A percentile compares a stretch with the other conserved stretches of the same genome.
phyloP scores from a whole-genome alignment of 1,140 invertebrate genomes.

The Cyrtorhinus lividipennis region DNA sequence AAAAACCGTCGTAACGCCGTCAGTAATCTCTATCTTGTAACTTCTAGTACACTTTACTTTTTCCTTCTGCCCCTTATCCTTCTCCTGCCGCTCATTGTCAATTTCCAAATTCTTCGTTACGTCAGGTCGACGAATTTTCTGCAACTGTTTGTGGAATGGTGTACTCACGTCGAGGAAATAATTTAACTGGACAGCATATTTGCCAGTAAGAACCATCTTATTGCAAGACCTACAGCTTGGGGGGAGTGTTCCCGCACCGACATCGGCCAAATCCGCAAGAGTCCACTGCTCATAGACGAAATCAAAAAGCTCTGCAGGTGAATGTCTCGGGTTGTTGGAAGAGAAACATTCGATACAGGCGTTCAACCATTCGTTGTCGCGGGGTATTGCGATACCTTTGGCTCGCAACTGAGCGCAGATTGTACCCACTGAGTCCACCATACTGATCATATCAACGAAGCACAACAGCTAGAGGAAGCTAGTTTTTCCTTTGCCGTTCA shows the following conservation, averaged over 20 bases:
- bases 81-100: slow-evolving; percentile 34
- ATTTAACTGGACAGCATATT: slow-evolving; percentile 43
- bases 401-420: slow-evolving; percentile 17
- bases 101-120: slow-evolving; percentile 16
- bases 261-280: slow-evolving; percentile 42
- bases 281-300: slow-evolving; percentile 43
- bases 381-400: slow-evolving; percentile 18
- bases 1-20: slow-evolving; percentile 51
- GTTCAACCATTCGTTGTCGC: slow-evolving; percentile 27
- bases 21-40: slow-evolving; percentile 54
- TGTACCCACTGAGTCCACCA: neutral
- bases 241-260: slow-evolving; percentile 40
- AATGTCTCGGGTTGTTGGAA: slow-evolving; percentile 21
- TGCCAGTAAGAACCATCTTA: slow-evolving; percentile 34
- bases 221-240: slow-evolving; percentile 31
- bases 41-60: slow-evolving; percentile 30
- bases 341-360: slow-evolving; percentile 30
- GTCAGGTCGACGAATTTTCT: slow-evolving; percentile 40
- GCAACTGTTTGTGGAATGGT: slow-evolving; percentile 46
- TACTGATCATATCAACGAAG: no score
- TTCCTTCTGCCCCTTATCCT: slow-evolving; percentile 32
- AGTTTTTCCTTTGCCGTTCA: no score
- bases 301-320: slow-evolving; percentile 20
- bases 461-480: no score
- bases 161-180: slow-evolving; percentile 35